A percentile compares a stretch with the other conserved stretches of the same genome.
These are phyloP conservation scores for Chalcosyrphus nemorum DNA, from an alignment of 2,888 invertebrate species.

Conservation along the genomic window DNA sequence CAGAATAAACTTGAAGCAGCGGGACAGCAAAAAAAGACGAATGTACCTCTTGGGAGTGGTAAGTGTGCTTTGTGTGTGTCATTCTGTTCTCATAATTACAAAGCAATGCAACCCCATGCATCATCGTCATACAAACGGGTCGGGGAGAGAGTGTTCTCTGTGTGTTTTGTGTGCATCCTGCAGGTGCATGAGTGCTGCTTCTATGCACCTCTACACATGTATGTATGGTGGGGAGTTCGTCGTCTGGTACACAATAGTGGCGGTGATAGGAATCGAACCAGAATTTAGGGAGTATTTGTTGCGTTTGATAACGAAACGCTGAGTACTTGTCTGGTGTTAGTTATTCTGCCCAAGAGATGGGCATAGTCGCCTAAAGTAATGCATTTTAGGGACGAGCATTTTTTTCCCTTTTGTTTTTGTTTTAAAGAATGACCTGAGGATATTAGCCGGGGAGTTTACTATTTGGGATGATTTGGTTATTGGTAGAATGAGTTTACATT, in stretches of 20 bases:
- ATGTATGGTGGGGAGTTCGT: slow-evolving; percentile 4
- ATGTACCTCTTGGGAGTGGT: slow-evolving; percentile 82
- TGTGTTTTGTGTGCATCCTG: slow-evolving; percentile 61
- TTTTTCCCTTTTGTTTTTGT: not conserved
- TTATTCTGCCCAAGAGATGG: slow-evolving; percentile 69
- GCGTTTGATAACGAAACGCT: slow-evolving; percentile 65
- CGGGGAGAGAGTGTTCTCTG: slow-evolving; percentile 1
- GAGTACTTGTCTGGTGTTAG: slow-evolving; percentile 66
- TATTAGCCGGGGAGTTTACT: not conserved
- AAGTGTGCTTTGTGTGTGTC: slow-evolving; percentile 79
- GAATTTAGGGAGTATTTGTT: slow-evolving; percentile 46
- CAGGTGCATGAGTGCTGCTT: slow-evolving; percentile 70
- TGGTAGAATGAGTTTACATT: too few relatives aligned
- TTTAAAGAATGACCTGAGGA: not conserved
- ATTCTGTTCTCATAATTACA: slow-evolving; percentile 71
- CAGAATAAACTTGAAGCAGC: slow-evolving; percentile 77
- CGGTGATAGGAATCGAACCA: slow-evolving; percentile 51
- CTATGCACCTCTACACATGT: too few relatives aligned
- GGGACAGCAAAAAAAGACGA: slow-evolving; percentile 77
- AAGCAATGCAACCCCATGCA: slow-evolving; percentile 71
- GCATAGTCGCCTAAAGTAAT: slow-evolving; percentile 54
- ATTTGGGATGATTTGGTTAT: not conserved
- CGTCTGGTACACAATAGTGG: slow-evolving; percentile 29
- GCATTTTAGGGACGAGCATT: slow-evolving; percentile 7
- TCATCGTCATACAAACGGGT: slow-evolving; percentile 52